Percentiles rank a stretch among this genome's conserved stretches.
Evolutionary conservation across 1,140 invertebrate genomes (phyloP).

Genomic region (Drosophila bifasciata): DNA sequence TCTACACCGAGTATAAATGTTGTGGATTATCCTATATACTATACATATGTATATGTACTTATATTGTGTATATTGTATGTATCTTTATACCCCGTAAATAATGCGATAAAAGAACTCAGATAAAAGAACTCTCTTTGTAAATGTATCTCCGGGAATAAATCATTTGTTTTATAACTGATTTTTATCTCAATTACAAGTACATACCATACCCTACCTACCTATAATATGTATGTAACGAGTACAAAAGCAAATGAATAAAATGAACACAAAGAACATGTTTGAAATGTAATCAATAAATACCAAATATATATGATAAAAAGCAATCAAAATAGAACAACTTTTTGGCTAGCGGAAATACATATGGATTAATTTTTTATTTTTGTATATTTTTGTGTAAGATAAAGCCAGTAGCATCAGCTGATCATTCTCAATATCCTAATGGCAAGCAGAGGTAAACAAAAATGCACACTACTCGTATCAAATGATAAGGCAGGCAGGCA

Average conservation of each 20-base stretch:
- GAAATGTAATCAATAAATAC: conserved; percentile 50
- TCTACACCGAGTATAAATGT: conserved; percentile 61
- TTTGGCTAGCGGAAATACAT: conserved; percentile 24
- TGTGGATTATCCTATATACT: conserved; percentile 50
- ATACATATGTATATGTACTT: conserved; percentile 13
- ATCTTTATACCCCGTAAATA: not conserved
- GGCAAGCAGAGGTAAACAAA: conserved; percentile 25
- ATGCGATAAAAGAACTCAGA: no score
- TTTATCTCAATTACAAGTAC: conserved; percentile 27
- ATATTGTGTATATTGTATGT: conserved; percentile 4
- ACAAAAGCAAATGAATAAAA: conserved; percentile 34
- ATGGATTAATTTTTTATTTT: not conserved
- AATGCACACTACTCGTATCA: conserved; percentile 22
- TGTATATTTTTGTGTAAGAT: not conserved
- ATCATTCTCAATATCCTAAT: conserved; percentile 2
- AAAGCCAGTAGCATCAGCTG: conserved; percentile 28
- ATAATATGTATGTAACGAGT: conserved; percentile 50
- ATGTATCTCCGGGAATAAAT: conserved; percentile 38
- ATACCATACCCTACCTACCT: conserved; percentile 11
- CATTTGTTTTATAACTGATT: conserved; percentile 14
- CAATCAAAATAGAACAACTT: not conserved
- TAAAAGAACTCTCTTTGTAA: conserved; percentile 45
- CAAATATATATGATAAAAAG: conserved; percentile 14
- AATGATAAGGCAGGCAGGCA: conserved; percentile 21
- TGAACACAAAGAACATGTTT: not conserved